phyloP scores from a whole-genome alignment of 2,888 invertebrate species.

The Pyralis farinalis region DNA sequence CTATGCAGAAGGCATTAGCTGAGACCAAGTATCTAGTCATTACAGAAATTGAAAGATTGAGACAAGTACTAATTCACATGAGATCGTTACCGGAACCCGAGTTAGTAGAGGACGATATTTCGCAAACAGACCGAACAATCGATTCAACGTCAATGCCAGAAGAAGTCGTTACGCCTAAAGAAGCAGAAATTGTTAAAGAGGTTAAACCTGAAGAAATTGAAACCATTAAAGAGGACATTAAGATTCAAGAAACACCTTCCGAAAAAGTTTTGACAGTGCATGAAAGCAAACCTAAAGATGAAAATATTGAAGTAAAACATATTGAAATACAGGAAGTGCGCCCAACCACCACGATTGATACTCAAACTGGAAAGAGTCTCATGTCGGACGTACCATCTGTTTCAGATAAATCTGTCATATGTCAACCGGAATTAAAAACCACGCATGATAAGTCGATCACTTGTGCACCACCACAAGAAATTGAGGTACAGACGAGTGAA shows the following conservation, averaged over 20 bases:
- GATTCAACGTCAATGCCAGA: conserved; percentile 88
- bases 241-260: conserved; percentile 23
- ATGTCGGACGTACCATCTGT: conserved; percentile 62
- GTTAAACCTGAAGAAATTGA: conserved; percentile 18
- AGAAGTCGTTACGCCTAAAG: conserved; percentile 78
- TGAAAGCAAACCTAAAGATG: conserved; percentile 37
- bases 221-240: conserved; percentile 14
- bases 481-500: conserved; percentile 83
- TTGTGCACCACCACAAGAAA: conserved; percentile 78
- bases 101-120: conserved; percentile 65
- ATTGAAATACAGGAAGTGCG: conserved; percentile 31
- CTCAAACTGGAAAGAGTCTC: conserved; percentile 85
- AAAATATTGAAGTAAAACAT: conserved; percentile 23
- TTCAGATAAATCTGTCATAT: conserved; percentile 65
- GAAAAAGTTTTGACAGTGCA: conserved; percentile 32
- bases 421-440: conserved; percentile 49
- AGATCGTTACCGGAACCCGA: conserved; percentile 45
- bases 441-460: conserved; percentile 76
- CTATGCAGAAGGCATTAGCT: conserved; percentile 78
- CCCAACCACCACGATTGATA: conserved; percentile 72
- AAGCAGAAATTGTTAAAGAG: conserved; percentile 26
- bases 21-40: conserved; percentile 83
- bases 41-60: conserved; percentile 79
- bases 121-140: conserved; percentile 82
- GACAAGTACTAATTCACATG: conserved; percentile 65